A percentile compares a stretch with the other conserved stretches of the same genome.
Evolutionary conservation across 2,888 invertebrate genomes (phyloP).

Genomic region (Ypsolopha scabrella): DNA sequence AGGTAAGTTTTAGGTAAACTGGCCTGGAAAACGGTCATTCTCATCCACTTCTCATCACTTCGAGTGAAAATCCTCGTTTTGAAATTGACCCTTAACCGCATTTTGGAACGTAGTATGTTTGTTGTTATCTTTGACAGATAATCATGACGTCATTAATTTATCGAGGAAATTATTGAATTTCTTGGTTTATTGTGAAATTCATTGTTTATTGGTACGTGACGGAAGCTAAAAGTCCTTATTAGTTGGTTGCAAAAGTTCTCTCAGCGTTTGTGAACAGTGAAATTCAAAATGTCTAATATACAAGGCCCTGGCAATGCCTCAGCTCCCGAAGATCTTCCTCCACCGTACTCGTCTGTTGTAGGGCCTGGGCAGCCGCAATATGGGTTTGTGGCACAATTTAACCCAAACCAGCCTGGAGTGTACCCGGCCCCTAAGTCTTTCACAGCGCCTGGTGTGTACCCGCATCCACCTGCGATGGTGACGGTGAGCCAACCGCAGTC

Average conservation of each 20-base stretch:
- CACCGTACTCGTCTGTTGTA: slow-evolving; percentile 57
- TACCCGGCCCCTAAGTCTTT: slow-evolving; percentile 33
- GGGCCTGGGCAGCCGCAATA: slow-evolving; percentile 54
- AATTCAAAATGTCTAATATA: slow-evolving; percentile 32
- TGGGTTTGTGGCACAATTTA: slow-evolving; percentile 35
- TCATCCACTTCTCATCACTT: too few relatives aligned
- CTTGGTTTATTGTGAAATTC: neutral
- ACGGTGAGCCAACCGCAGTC: slow-evolving; percentile 33
- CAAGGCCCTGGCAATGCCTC: slow-evolving; percentile 8
- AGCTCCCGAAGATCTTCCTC: slow-evolving; percentile 52
- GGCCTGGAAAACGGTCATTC: too few relatives aligned
- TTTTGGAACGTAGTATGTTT: too few relatives aligned
- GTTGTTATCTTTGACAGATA: too few relatives aligned
- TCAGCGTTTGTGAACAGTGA: neutral
- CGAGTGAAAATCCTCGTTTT: too few relatives aligned
- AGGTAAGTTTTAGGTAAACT: too few relatives aligned
- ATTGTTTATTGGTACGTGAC: neutral
- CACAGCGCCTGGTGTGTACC: slow-evolving; percentile 54
- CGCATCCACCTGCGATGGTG: slow-evolving; percentile 40
- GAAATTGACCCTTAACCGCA: too few relatives aligned
- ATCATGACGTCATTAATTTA: too few relatives aligned
- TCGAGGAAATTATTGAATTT: too few relatives aligned
- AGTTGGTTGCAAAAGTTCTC: neutral
- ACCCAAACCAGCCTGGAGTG: slow-evolving; percentile 17
- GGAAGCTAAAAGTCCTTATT: too few relatives aligned